These are phyloP conservation scores for Drosophila ambigua DNA, from an alignment of 1,140 invertebrate genomes.

Conservation along the genomic window DNA sequence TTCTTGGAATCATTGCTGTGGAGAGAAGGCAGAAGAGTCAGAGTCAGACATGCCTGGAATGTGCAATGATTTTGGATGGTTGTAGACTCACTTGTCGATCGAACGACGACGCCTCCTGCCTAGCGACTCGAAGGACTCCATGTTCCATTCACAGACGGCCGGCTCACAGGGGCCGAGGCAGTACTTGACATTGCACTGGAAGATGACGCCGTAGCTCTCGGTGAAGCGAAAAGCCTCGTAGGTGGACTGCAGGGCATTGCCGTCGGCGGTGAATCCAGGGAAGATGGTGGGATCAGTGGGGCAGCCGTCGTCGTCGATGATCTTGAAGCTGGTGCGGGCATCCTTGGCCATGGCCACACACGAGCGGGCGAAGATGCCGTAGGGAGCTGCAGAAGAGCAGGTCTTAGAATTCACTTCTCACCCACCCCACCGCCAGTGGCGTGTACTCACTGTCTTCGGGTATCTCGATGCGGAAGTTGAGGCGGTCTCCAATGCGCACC, in stretches of 20 bases:
- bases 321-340: slow-evolving; percentile 97
- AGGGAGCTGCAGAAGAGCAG: slow-evolving; percentile 89
- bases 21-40: not conserved
- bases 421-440: too few relatives aligned
- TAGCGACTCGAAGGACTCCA: slow-evolving; percentile 94
- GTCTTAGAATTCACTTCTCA: not conserved
- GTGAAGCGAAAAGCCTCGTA: slow-evolving; percentile 98
- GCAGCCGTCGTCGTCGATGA: slow-evolving; percentile 97
- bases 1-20: slow-evolving; percentile 86
- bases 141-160: slow-evolving; percentile 94
- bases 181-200: slow-evolving; percentile 98
- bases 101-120: slow-evolving; percentile 94
- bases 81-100: slow-evolving; percentile 77
- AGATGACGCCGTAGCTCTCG: slow-evolving; percentile 97
- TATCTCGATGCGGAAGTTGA: slow-evolving; percentile 97
- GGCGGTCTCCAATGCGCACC: slow-evolving; percentile 96
- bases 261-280: slow-evolving; percentile 94
- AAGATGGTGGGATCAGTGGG: slow-evolving; percentile 97
- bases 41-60: not conserved
- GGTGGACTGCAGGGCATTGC: slow-evolving; percentile 93
- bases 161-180: slow-evolving; percentile 97
- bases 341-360: slow-evolving; percentile 99
- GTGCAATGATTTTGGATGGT: too few relatives aligned
- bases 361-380: slow-evolving; percentile 97
- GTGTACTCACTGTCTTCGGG: slow-evolving; percentile 94